Base-by-base conservation (phyloP, 2,888 invertebrate genomes). In the Oxystoma pomonae region DNA sequence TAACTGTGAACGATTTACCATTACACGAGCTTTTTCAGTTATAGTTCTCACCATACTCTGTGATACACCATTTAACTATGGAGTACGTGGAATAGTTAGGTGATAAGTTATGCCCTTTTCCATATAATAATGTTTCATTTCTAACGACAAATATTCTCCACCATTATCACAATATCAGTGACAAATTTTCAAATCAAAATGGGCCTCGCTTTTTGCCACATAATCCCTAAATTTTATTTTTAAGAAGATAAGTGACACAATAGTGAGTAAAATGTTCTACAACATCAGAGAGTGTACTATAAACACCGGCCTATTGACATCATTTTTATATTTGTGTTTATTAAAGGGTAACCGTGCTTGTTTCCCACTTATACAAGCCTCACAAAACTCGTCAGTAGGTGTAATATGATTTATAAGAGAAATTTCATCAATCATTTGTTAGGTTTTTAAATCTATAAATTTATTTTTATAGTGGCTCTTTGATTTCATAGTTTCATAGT, bases 61-160 rank as follows among this genome's bases (percentile, higher is more conserved):
- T 18, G 76, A 68, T 16, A 77, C 73, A 63, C 76, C 76, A 73
- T 68, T 68, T 67, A 61, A 62, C 59, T 68, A 65, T 12, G 65
- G 67, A 18, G 67, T 67, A 21, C 62, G 67, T 60, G 78, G 76
- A 61, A 79, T 75, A 61, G 78, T 78, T 56, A 76, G 73, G 73
- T 78, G 74, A 70, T 73, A 75, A n/a, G n/a, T n/a, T n/a, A n/a
- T n/a, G n/a, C n/a, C n/a, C n/a, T n/a, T n/a, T n/a, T n/a, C n/a
- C n/a, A n/a, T n/a, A n/a, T n/a, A n/a, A n/a, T n/a, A n/a, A n/a
- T n/a, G n/a, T n/a, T n/a, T n/a, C n/a, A n/a, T n/a, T n/a, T n/a
- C n/a, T n/a, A n/a, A n/a, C n/a, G n/a, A n/a, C n/a, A n/a, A n/a
- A n/a, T n/a, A n/a, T n/a, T n/a, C n/a, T n/a, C n/a, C n/a, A n/a